phyloP scores from a whole-genome alignment of 2,113 vertebrate genomes.

The Callopanchax toddi region DNA sequence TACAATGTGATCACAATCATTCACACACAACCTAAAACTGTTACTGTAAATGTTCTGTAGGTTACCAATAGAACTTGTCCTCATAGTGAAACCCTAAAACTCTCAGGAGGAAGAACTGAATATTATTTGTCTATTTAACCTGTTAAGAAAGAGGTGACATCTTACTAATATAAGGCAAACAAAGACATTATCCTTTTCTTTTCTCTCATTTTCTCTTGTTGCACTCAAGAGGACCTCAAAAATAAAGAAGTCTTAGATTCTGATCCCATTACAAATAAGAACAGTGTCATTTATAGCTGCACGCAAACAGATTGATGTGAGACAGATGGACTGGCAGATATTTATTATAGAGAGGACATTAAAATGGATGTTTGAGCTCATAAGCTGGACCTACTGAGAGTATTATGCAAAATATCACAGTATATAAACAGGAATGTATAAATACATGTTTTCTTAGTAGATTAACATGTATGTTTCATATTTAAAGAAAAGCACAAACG shows the following conservation, averaged over 20 bases:
- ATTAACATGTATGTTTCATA: not conserved
- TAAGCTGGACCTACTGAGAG: not conserved
- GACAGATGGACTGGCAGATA: conserved; percentile 53
- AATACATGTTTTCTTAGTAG: no score
- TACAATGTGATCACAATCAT: conserved; percentile 1
- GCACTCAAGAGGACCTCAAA: conserved; percentile 6
- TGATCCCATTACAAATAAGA: conserved; percentile 56
- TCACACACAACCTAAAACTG: conserved; percentile 9
- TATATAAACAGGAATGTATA: no score
- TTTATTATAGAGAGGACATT: conserved; percentile 25
- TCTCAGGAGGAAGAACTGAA: conserved; percentile 20
- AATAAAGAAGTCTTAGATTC: conserved; percentile 31
- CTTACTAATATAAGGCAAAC: conserved; percentile 43
- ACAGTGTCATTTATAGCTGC: conserved; percentile 39
- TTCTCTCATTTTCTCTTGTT: not conserved
- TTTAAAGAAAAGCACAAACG: conserved; percentile 9
- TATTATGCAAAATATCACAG: no score
- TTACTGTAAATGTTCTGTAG: conserved; percentile 34
- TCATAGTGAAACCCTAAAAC: conserved; percentile 24
- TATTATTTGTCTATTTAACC: conserved; percentile 44
- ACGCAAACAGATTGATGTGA: conserved; percentile 55
- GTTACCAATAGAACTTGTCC: conserved; percentile 40
- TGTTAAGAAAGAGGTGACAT: conserved; percentile 49
- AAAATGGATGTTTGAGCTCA: conserved; percentile 32
- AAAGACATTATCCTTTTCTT: conserved; percentile 12